Base-by-base conservation (phyloP, 2,888 invertebrate species). In the Acleris emargana region DNA sequence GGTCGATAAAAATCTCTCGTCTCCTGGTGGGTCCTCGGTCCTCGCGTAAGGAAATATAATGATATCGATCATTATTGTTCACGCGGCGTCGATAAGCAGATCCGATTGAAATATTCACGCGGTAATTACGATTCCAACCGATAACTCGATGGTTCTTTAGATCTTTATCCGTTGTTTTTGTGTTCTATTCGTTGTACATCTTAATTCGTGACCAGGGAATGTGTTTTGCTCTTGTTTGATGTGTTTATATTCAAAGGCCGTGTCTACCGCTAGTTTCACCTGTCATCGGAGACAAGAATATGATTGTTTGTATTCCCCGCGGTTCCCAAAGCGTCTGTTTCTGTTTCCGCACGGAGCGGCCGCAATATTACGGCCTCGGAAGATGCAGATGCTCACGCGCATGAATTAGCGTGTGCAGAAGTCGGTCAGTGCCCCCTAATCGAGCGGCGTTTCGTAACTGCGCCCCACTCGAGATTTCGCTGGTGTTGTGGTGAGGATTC, bases 381-480 rank as follows among this genome's bases (percentile, higher is more conserved):
- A 80, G 82, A 82, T 85, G 87, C 88, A 89, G 86, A 88, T 87
- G 86, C 82, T 84, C 81, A 80, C 82, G 82, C 82, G 86, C 84
- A 87, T 87, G 89, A 87, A 88, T 90, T 89, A 88, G 87, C 86
- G 87, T 87, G 88, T 87, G 84, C 88, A 89, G 88, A 90, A 88
- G 85, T 89, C 89, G 91, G 91, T 89, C 91, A 89, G 81, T 87
- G 91, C 87, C 87, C 89, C 84, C 87, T 88, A 88, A 89, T 89
- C 86, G 87, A 82, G 81, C 78, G 81, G 82, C 67, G 82, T 90
- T 89, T 89, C 88, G 88, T 88, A 90, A 91, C 52, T 22, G 77
- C 80, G 71, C 78, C 77, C 75, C 82, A 82, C 81, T 83, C 77
- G 81, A 83, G 83, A 82, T 89, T 88, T 88, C 87, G 85, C 85